Conservation (phyloP, 1,140 invertebrate species). For the Anastatus disparis region DNA sequence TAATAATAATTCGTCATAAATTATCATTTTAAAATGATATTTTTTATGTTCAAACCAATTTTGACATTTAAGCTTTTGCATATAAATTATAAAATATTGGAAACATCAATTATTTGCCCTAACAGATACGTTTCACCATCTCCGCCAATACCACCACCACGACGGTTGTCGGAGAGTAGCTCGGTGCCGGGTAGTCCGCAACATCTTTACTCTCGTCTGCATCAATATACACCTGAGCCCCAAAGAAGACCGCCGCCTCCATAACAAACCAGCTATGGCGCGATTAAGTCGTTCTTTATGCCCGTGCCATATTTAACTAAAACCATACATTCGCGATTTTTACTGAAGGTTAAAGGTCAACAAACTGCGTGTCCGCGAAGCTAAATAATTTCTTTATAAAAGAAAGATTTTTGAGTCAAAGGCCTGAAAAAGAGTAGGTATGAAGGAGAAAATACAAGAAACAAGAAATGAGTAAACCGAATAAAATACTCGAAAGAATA, state of each 20-base stretch:
- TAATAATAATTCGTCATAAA: too few species aligned
- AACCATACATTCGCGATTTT: constrained; percentile 15
- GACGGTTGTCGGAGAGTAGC: constrained; percentile 72
- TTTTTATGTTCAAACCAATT: too few species aligned
- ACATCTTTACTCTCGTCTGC: constrained; percentile 73
- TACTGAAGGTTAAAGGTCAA: constrained; percentile 11
- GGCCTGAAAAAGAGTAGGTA: neutral
- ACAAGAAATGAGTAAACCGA: neutral
- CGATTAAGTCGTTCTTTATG: constrained; percentile 18
- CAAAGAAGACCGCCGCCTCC: constrained; percentile 72
- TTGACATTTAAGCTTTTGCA: too few species aligned
- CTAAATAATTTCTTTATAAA: neutral
- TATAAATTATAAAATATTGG: too few species aligned
- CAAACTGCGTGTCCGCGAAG: constrained; percentile 1
- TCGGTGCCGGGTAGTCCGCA: constrained; percentile 78
- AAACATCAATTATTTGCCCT: too few species aligned
- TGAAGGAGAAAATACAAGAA: neutral
- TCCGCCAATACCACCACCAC: constrained; percentile 73
- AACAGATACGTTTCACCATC: constrained; percentile 74
- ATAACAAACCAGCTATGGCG: constrained; percentile 56
- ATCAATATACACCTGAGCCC: constrained; percentile 79
- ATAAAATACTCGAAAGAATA: constrained; percentile 1
- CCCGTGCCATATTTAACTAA: constrained; percentile 35
- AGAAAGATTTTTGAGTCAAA: neutral
- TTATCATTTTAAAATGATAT: too few species aligned